Base-by-base conservation (phyloP, 2,888 invertebrate genomes). In the Ecdyonurus torrentis region DNA sequence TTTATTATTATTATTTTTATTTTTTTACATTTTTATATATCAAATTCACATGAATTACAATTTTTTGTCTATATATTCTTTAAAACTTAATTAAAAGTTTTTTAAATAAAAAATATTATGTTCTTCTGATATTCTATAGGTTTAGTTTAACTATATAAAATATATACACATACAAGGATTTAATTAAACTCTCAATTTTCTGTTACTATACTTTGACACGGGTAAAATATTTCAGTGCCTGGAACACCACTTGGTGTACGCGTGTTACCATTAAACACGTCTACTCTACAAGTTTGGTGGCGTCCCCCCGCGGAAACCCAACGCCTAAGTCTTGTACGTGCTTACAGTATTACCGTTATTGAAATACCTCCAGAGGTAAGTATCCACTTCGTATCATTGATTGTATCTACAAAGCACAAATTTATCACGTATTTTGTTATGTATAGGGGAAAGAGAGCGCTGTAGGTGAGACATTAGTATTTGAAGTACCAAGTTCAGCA, bases 291-390 rank as follows among this genome's bases (percentile, higher is more conserved):
- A 74, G 93, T 98, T 62, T 84, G 86, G 66, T 99, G 99, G 99
- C 89, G 91, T 72, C 89, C 93, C 5, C 99, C 98, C 0, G 81
- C 83, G 65, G 87, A 89, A 69, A 90, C 91, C 71, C 94, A 96
- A 70, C 86, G 91, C 66, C 94, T 97, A 73, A 97, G 97, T 59
- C 88, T 96, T 68, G 95, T 99, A 69, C 83, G 95, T 65, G 97
- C 97, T 24, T 99, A 97, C 77, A 95, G 97, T 74, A 91, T 99
- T 63, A 92, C 95, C 74, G 89, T 93, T 1, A 93, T 93, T 75
- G 93, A 94, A 79, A 83, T 89, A 59, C 84, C 87, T 71, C 87
- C 89, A 73, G 89, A 90, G 83, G 91, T 90, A 74, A 72, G 65
- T 67, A n/a, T n/a, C n/a, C n/a, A n/a, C n/a, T n/a, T n/a, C 37